phyloP scores from a whole-genome alignment of 2,113 vertebrate species.

The Xiphophorus couchianus region DNA sequence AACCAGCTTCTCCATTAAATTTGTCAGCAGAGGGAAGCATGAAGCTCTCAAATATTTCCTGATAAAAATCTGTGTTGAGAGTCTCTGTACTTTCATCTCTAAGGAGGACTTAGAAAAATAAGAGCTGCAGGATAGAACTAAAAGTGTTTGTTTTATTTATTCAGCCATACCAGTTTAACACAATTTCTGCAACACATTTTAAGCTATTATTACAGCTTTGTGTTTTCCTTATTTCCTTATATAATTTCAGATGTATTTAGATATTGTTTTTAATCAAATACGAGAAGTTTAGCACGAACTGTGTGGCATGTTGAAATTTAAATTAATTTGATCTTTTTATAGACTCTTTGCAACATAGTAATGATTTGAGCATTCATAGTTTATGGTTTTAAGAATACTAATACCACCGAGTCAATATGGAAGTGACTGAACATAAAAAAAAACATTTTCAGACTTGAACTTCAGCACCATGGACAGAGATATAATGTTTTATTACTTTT shows the following conservation, averaged over 20 bases:
- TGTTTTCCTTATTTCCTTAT: neutral
- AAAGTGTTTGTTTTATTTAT: neutral
- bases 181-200: neutral
- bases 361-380: neutral
- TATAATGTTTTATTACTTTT: too few relatives aligned
- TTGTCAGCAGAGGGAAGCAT: too few relatives aligned
- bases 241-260: neutral
- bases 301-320: neutral
- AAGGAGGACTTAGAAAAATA: too few relatives aligned
- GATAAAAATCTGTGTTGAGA: too few relatives aligned
- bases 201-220: neutral
- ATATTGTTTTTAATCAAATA: too few relatives aligned
- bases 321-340: neutral
- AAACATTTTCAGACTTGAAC: neutral
- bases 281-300: neutral
- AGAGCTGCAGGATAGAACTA: too few relatives aligned
- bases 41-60: too few relatives aligned
- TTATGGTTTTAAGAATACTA: neutral
- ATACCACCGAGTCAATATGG: neutral
- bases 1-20: too few relatives aligned
- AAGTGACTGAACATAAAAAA: neutral
- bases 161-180: neutral
- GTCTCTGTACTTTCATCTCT: too few relatives aligned
- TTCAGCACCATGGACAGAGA: constrained; percentile 10
- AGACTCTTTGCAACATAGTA: neutral